Evolutionary conservation across 2,888 invertebrate species (phyloP), one percentile per base, ranked within the genome.

Genomic region (Hyposoter dolosus): DNA sequence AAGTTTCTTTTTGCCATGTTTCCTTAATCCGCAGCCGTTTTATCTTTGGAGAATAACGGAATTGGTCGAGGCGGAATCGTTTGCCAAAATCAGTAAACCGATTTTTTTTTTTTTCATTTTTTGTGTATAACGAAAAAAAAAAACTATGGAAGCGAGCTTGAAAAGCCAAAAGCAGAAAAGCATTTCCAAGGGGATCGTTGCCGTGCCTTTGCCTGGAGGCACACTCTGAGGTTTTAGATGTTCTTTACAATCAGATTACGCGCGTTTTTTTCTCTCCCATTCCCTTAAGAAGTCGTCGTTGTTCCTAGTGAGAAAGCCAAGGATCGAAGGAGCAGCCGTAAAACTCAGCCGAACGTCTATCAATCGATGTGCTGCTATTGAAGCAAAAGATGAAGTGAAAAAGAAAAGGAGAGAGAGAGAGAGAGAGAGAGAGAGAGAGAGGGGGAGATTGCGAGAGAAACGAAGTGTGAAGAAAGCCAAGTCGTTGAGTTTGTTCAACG

Each of bases 181-280:
- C 87, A 88, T 90, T 89, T 86, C 76, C 77, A 82, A 80, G 88
- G 45, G 56, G 43, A 66, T 81, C 56, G 45, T 75, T 82, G 45
- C 75, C 82, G 65, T 63, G 68, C 69, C 53, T 75, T 63, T 83
- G 66, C 87, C 86, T 86, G 78, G 80, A 66, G 90, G 89, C 90
- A 88, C 90, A 92, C 91, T 90, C 86, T 90, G 90, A 89, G 89
- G 90, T 89, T 91, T 91, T 91, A 88, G 91, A 87, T 90, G 90
- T 90, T 90, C 91, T 90, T 90, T 90, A 90, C 91, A 92, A 92
- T 92, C 90, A 91, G 90, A 92, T 93, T 92, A 90, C 90, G 78
- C 88, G 88, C 35, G 32, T 56, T 68, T 65, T 71, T 91, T 90
- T 76, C 65, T 50, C 35, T 47, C 47, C 12, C 47, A 45, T 32